Conservation (phyloP, 2,797 vertebrate species). For the Staurois parvus region DNA sequence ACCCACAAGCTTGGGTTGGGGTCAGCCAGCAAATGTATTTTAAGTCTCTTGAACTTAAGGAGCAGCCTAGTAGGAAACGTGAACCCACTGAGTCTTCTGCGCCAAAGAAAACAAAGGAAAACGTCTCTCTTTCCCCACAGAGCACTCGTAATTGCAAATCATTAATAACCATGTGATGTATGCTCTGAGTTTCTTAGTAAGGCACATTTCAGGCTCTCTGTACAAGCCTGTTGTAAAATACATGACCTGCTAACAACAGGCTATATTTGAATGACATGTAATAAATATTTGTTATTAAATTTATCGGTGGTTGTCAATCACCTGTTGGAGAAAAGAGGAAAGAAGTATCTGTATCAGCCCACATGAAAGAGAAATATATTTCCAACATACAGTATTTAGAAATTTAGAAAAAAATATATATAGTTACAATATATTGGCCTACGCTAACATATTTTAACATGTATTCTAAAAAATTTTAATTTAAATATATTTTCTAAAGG, state of each 20-base stretch:
- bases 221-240: not conserved
- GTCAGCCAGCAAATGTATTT: constrained; percentile 61
- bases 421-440: no score
- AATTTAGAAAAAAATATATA: no score
- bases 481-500: no score
- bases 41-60: constrained; percentile 53
- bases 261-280: not conserved
- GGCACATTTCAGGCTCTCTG: not conserved
- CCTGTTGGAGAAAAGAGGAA: no score
- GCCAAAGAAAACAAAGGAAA: constrained; percentile 58
- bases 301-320: no score
- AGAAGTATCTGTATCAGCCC: no score
- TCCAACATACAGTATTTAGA: no score
- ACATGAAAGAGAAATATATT: no score
- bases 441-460: no score
- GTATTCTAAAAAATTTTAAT: no score
- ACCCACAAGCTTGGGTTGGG: constrained; percentile 45
- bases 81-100: constrained; percentile 33
- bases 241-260: not conserved
- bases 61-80: constrained; percentile 50
- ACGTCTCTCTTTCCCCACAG: constrained; percentile 35
- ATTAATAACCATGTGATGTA: constrained; percentile 45
- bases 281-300: not conserved
- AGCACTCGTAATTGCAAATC: constrained; percentile 41
- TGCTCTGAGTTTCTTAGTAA: not conserved